Evolutionary conservation across 1,140 invertebrate species (phyloP).

Genomic region (Battus philenor): DNA sequence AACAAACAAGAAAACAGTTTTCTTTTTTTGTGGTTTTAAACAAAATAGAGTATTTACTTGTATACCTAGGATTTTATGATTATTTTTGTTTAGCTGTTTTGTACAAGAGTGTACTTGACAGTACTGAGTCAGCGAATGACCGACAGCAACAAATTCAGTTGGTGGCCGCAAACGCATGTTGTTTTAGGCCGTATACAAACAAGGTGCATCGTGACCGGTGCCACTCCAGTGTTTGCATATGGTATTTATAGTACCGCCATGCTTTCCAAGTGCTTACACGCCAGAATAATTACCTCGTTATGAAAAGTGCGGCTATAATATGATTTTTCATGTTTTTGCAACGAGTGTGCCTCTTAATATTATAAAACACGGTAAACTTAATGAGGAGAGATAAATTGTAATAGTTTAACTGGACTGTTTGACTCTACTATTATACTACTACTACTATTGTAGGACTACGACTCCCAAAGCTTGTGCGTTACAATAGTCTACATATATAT

Average conservation of each 20-base stretch:
- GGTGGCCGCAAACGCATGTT: slow-evolving; percentile 68
- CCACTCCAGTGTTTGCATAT: slow-evolving; percentile 61
- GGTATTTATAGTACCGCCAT: slow-evolving; percentile 65
- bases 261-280: slow-evolving; percentile 44
- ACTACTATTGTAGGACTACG: too few relatives aligned
- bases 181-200: slow-evolving; percentile 70
- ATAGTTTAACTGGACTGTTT: too few relatives aligned
- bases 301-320: slow-evolving; percentile 45
- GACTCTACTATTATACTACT: too few relatives aligned
- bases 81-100: too few relatives aligned
- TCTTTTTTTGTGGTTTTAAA: background rate
- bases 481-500: too few relatives aligned
- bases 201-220: slow-evolving; percentile 62
- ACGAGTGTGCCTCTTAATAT: too few relatives aligned
- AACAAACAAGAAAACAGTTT: slow-evolving; percentile 12
- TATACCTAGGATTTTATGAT: slow-evolving; percentile 26
- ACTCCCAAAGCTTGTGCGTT: too few relatives aligned
- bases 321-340: slow-evolving; percentile 19
- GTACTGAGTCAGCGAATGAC: slow-evolving; percentile 64
- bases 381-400: too few relatives aligned
- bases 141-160: slow-evolving; percentile 64
- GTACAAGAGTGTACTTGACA: slow-evolving; percentile 13
- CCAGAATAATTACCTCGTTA: slow-evolving; percentile 72
- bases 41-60: slow-evolving; percentile 9
- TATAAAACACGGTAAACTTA: too few relatives aligned